These are phyloP conservation scores for Amblyornis subalaris DNA, from an alignment of 2,113 vertebrate genomes.

Conservation along the genomic window DNA sequence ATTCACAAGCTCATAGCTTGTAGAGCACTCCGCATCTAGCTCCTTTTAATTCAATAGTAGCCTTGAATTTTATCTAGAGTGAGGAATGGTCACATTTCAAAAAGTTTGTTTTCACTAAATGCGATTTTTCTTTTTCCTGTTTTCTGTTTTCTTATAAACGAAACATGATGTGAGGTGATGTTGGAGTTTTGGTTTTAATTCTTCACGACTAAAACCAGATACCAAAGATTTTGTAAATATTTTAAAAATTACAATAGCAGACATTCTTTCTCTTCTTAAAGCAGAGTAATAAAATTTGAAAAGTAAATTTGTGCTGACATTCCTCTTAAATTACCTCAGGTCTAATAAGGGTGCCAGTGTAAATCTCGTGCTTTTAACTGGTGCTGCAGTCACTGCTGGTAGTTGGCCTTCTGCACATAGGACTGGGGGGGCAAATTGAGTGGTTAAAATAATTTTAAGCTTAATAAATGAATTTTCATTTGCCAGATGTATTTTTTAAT, in stretches of 20 bases:
- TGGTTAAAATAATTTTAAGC: neutral
- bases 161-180: neutral
- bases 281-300: conserved; percentile 25
- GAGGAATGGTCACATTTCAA: neutral
- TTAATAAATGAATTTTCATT: neutral
- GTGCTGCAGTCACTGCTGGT: conserved; percentile 12
- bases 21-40: neutral
- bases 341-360: conserved; percentile 16
- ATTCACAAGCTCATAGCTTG: neutral
- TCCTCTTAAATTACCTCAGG: conserved; percentile 50
- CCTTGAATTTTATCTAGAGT: neutral
- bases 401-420: neutral
- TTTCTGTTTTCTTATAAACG: neutral
- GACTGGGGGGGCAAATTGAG: neutral
- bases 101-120: neutral
- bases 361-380: neutral
- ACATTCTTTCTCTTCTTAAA: conserved; percentile 34
- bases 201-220: neutral
- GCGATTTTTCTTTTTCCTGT: neutral
- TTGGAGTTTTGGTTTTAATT: neutral
- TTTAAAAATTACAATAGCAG: conserved; percentile 38
- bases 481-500: neutral
- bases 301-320: conserved; percentile 33
- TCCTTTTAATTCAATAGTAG: neutral
- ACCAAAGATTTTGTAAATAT: conserved; percentile 17